Evolutionary conservation across 2,888 invertebrate species (phyloP).

Genomic region (Dusona sp.): DNA sequence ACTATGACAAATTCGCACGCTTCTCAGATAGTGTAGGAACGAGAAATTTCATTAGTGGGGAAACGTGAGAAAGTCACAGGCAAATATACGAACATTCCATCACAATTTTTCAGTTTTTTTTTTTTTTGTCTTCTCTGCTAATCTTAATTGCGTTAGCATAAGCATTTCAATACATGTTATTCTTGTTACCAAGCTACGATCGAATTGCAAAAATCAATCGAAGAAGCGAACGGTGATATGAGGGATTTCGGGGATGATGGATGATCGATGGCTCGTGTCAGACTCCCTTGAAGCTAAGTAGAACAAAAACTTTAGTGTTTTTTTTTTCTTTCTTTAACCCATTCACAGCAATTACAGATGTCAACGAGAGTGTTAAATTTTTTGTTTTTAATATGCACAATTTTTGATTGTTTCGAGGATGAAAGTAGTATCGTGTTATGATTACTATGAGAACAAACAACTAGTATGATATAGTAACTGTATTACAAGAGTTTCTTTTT

Average conservation of each 20-base stretch:
- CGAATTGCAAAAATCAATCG: slow-evolving; percentile 76
- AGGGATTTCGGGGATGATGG: slow-evolving; percentile 67
- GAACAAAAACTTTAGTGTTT: slow-evolving; percentile 14
- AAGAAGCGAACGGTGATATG: slow-evolving; percentile 77
- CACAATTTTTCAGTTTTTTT: slow-evolving; percentile 13
- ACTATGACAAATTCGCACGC: slow-evolving; percentile 63
- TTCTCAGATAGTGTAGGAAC: slow-evolving; percentile 59
- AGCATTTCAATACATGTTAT: slow-evolving; percentile 15
- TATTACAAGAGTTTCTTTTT: slow-evolving; percentile 52
- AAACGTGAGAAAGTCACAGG: slow-evolving; percentile 43
- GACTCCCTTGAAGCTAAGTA: slow-evolving; percentile 68
- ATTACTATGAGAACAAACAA: slow-evolving; percentile 71
- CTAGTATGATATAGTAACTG: slow-evolving; percentile 68
- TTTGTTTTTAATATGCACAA: slow-evolving; percentile 30
- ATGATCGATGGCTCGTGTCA: slow-evolving; percentile 70
- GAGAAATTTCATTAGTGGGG: slow-evolving; percentile 53
- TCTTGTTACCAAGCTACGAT: slow-evolving; percentile 59
- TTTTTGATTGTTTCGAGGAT: slow-evolving; percentile 60
- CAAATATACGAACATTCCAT: slow-evolving; percentile 7
- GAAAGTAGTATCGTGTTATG: slow-evolving; percentile 69
- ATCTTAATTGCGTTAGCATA: not conserved
- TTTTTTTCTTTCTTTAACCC: slow-evolving; percentile 37
- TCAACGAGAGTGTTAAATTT: slow-evolving; percentile 41
- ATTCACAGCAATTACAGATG: slow-evolving; percentile 52
- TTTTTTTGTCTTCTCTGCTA: slow-evolving; percentile 3